These are phyloP conservation scores for Platanista minor DNA, from an alignment of 2,113 vertebrate species.

Conservation along the genomic window DNA sequence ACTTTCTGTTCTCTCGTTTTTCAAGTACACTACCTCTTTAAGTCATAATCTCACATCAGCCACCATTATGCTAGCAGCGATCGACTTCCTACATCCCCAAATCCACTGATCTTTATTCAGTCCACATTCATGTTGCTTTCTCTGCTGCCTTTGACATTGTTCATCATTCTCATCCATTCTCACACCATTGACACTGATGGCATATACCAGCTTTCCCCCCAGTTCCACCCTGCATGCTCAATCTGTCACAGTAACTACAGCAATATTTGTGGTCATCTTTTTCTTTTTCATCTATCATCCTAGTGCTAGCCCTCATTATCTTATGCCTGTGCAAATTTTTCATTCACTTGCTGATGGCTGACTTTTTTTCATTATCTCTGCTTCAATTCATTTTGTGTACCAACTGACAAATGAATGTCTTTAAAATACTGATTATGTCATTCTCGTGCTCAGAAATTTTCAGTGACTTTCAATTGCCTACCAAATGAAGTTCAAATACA, in stretches of 20 bases:
- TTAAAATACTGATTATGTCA: background rate
- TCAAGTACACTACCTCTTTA: background rate
- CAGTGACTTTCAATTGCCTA: background rate
- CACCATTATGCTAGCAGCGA: background rate
- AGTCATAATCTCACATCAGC: background rate
- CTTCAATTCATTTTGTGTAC: slow-evolving; percentile 23
- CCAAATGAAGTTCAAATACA: background rate
- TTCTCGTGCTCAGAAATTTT: background rate
- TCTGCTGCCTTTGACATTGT: background rate
- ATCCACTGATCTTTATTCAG: background rate
- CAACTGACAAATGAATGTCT: slow-evolving; percentile 8
- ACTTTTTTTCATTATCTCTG: background rate
- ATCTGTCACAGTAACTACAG: background rate
- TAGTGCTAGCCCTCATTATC: background rate
- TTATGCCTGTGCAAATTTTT: background rate
- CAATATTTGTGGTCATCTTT: background rate
- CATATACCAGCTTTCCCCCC: background rate
- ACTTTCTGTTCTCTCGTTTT: background rate
- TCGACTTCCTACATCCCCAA: background rate
- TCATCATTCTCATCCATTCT: background rate
- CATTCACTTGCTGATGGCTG: background rate
- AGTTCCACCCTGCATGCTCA: background rate
- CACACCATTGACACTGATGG: background rate
- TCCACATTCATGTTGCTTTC: background rate
- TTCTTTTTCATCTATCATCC: background rate